phyloP scores from a whole-genome alignment of 2,113 vertebrate species.

The Lagopus muta region DNA sequence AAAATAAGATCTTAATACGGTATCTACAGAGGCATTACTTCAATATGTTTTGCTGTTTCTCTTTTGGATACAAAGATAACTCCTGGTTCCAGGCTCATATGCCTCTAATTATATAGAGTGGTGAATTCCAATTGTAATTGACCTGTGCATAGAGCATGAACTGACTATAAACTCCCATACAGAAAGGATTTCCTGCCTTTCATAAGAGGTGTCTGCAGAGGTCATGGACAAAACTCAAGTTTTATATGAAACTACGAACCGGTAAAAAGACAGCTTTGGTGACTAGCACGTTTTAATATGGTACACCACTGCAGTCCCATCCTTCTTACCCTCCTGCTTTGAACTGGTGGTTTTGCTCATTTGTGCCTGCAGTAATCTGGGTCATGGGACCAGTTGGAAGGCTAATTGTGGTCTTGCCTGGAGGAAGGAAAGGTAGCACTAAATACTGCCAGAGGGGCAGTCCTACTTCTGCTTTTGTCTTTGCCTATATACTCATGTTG shows the following conservation, averaged over 20 bases:
- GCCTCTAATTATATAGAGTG: background rate
- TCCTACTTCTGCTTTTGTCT: background rate
- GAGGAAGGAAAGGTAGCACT: background rate
- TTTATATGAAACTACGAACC: background rate
- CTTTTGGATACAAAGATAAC: background rate
- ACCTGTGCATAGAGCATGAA: background rate
- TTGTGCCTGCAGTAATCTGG: background rate
- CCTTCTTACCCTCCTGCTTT: background rate
- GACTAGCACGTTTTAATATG: background rate
- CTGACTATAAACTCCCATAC: background rate
- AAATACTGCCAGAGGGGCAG: background rate
- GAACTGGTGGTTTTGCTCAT: background rate
- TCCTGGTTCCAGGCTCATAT: slow-evolving; percentile 5
- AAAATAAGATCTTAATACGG: background rate
- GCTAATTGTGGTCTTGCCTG: background rate
- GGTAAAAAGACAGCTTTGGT: background rate
- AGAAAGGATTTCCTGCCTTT: slow-evolving; percentile 17
- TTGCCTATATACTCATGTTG: background rate
- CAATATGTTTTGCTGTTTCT: background rate
- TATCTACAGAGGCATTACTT: background rate
- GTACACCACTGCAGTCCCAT: background rate
- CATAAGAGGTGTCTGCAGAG: background rate
- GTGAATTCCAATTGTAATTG: slow-evolving; percentile 28
- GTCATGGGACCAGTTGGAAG: background rate
- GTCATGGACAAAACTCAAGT: background rate